These are phyloP conservation scores for Acleris sparsana DNA, from an alignment of 2,888 invertebrate species.

Conservation along the genomic window DNA sequence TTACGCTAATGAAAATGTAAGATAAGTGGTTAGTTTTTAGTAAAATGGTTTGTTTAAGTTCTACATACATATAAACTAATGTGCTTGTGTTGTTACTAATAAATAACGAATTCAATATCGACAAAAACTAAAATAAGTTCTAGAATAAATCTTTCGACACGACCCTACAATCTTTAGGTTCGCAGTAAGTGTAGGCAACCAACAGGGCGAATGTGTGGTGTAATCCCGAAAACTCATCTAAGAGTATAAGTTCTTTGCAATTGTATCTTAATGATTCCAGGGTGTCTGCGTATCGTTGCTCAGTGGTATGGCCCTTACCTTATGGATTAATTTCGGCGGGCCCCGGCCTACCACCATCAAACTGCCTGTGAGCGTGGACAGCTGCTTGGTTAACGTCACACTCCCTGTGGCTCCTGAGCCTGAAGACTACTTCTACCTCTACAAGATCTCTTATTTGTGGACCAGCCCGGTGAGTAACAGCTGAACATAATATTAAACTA, in stretches of 20 bases:
- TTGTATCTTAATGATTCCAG: slow-evolving; percentile 59
- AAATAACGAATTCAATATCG: no score
- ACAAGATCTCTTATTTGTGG: slow-evolving; percentile 89
- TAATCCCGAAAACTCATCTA: no score
- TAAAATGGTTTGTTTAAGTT: not conserved
- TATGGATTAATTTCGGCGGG: slow-evolving; percentile 94
- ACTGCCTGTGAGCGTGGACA: slow-evolving; percentile 83
- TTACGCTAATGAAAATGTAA: slow-evolving; percentile 87
- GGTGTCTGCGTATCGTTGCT: slow-evolving; percentile 88
- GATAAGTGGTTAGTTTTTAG: slow-evolving; percentile 37
- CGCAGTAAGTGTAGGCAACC: no score
- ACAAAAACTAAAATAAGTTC: no score
- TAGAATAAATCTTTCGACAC: no score
- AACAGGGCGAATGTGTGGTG: no score
- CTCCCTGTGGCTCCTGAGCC: slow-evolving; percentile 44
- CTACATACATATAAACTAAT: no score
- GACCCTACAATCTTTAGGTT: no score
- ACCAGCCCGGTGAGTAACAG: slow-evolving; percentile 79
- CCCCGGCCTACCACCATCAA: slow-evolving; percentile 85
- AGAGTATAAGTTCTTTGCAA: no score
- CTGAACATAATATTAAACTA: not conserved
- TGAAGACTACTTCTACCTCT: slow-evolving; percentile 85
- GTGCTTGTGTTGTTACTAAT: no score
- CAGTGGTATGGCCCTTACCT: slow-evolving; percentile 85
- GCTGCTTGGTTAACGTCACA: slow-evolving; percentile 76